Base-by-base conservation (phyloP, 2,888 invertebrate genomes). In the Metallyticus violacea region DNA sequence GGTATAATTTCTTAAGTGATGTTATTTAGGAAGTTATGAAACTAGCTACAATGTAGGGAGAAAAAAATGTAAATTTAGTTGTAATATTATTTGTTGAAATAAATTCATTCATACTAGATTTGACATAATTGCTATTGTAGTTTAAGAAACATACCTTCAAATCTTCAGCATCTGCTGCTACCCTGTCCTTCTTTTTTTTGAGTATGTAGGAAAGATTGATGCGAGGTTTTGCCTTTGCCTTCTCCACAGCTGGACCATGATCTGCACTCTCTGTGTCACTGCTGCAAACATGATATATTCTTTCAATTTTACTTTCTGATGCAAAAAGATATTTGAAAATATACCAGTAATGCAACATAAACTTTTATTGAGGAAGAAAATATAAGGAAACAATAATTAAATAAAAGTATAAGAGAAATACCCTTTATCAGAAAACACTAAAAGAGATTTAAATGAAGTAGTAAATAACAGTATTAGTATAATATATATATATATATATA, bases 181-280 rank as follows among this genome's bases (percentile, higher is more conserved):
- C 91, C 88, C 92, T 92, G 88, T 92, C 92, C 89, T 91, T 91
- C 88, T 92, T 92, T 79, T 91, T 91, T 88, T 91, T 91, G 89
- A 92, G 92, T 78, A 92, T 89, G 27, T 91, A 90, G 0, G 91
- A 90, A 76, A 92, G 89, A 76, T 90, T 91, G 84, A 91, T 90
- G 88, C 90, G 91, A 5, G 91, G 90, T 88, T 90, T 87, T 15
- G 40, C 9, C 89, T 89, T 88, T 40, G 81, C 30, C 78, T 86
- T 85, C 88, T 89, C 81, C 22, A 62, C 40, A 88, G 89, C 62
- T 89, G 90, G 62, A 88, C 88, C 87, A 86, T 89, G 88, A 89
- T 90, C 95, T 86, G 94, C 94, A 90, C 95, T 95, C 91, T 95
- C 95, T 78, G 95, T 95, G 91, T 95, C 95, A 90, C 95, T 95